phyloP scores from a whole-genome alignment of 2,113 vertebrate species.

The Paramisgurnus dabryanus region DNA sequence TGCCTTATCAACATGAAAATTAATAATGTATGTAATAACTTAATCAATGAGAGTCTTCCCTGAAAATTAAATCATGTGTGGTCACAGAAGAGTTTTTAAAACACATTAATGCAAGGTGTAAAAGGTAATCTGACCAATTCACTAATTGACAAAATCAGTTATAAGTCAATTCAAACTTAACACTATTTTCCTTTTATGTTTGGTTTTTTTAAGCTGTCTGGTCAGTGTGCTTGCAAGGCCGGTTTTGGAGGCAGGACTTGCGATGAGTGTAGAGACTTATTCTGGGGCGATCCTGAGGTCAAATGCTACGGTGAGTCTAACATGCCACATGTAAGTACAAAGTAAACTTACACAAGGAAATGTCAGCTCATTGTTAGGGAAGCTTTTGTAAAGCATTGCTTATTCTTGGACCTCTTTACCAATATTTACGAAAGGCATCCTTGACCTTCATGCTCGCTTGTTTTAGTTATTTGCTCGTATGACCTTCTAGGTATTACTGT shows the following conservation, averaged over 20 bases:
- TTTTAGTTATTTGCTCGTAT: too few relatives aligned
- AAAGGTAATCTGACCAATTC: not conserved
- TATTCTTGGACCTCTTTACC: not conserved
- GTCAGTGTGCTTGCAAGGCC: slow-evolving; percentile 88
- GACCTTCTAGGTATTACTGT: too few relatives aligned
- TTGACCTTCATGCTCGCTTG: too few relatives aligned
- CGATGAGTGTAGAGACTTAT: slow-evolving; percentile 88
- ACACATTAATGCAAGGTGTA: too few relatives aligned
- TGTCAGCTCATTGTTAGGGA: not conserved
- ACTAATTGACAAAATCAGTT: not conserved
- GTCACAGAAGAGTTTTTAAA: too few relatives aligned
- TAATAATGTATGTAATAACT: too few relatives aligned
- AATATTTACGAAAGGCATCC: not conserved
- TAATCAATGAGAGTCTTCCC: too few relatives aligned
- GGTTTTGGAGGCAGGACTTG: slow-evolving; percentile 93
- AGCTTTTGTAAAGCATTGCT: too few relatives aligned
- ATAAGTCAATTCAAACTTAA: not conserved
- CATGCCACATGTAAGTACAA: not conserved
- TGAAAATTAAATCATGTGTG: too few relatives aligned
- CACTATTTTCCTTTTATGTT: slow-evolving; percentile 6
- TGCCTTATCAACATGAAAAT: too few relatives aligned
- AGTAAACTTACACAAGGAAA: not conserved
- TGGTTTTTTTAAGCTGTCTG: slow-evolving; percentile 77
- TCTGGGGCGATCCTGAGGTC: slow-evolving; percentile 89
- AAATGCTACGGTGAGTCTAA: slow-evolving; percentile 83